Percentiles rank a stretch among this genome's conserved stretches.
phyloP scores from a whole-genome alignment of 2,888 invertebrate species.

The Nasonia oneida region DNA sequence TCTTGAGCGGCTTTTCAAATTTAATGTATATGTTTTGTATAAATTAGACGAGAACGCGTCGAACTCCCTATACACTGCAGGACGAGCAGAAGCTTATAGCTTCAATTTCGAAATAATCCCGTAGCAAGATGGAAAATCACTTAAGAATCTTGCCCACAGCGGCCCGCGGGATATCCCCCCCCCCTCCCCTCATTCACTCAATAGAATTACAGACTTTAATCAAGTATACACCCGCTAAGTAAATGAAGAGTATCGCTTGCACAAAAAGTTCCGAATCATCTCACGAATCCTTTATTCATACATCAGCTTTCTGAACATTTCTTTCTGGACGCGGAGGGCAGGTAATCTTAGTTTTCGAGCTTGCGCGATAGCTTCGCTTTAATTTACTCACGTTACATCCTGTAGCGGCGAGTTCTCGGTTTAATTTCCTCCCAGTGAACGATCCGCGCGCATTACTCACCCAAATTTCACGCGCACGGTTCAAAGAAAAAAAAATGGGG shows the following conservation, averaged over 20 bases:
- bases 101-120: not conserved
- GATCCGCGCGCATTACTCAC: not conserved
- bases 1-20: too few relatives aligned
- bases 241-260: not conserved
- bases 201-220: slow-evolving; percentile 1
- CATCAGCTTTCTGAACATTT: not conserved
- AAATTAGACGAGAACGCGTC: not conserved
- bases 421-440: not conserved
- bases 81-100: not conserved
- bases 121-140: not conserved
- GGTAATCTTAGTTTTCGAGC: not conserved
- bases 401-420: not conserved
- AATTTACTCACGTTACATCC: not conserved
- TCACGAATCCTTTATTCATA: not conserved
- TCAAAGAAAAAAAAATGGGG: not conserved
- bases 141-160: not conserved
- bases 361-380: not conserved
- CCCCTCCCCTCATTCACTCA: not conserved
- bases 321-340: too few relatives aligned
- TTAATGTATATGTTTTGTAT: not conserved
- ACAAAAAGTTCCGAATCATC: not conserved
- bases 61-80: not conserved
- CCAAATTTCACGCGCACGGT: not conserved
- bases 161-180: not conserved
- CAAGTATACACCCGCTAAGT: slow-evolving; percentile 3